These are phyloP conservation scores for Hymenochirus boettgeri DNA, from an alignment of 2,113 vertebrate genomes.

Conservation along the genomic window DNA sequence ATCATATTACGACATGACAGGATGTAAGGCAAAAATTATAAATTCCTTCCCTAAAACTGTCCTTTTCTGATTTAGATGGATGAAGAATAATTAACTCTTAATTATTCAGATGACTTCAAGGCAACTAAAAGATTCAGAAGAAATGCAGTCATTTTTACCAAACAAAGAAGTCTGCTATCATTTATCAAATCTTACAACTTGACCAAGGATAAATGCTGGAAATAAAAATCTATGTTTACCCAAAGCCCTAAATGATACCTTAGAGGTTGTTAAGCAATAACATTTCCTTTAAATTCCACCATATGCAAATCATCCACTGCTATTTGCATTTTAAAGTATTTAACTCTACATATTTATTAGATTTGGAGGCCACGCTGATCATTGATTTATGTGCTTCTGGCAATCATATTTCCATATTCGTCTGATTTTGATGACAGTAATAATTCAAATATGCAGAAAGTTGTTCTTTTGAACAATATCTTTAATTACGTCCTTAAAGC, in stretches of 20 bases:
- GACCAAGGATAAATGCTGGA: conserved; percentile 83
- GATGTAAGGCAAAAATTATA: conserved; percentile 95
- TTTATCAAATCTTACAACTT: conserved; percentile 89
- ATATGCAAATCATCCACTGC: conserved; percentile 93
- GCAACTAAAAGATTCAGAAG: conserved; percentile 94
- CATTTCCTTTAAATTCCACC: conserved; percentile 96
- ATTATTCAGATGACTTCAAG: conserved; percentile 99
- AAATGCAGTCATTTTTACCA: conserved; percentile 86
- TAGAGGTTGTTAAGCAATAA: conserved; percentile 94
- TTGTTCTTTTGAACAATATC: conserved; percentile 99
- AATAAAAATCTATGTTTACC: conserved; percentile 68
- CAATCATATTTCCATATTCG: conserved; percentile 99
- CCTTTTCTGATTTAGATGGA: conserved; percentile 99
- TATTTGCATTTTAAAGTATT: conserved; percentile 99
- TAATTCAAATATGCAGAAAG: conserved; percentile 99
- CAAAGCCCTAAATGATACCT: conserved; percentile 83
- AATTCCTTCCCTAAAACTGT: conserved; percentile 99
- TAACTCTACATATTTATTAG: conserved; percentile 99
- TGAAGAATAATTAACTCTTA: conserved; percentile 99
- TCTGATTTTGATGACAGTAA: conserved; percentile 99
- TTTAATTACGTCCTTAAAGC: conserved; percentile 99
- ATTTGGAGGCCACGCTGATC: conserved; percentile 98
- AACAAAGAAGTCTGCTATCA: conserved; percentile 87
- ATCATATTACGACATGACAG: conserved; percentile 95
- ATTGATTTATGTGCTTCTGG: conserved; percentile 99